Conservation (phyloP, 1,140 invertebrate genomes). For the Neodiprion fabricii region DNA sequence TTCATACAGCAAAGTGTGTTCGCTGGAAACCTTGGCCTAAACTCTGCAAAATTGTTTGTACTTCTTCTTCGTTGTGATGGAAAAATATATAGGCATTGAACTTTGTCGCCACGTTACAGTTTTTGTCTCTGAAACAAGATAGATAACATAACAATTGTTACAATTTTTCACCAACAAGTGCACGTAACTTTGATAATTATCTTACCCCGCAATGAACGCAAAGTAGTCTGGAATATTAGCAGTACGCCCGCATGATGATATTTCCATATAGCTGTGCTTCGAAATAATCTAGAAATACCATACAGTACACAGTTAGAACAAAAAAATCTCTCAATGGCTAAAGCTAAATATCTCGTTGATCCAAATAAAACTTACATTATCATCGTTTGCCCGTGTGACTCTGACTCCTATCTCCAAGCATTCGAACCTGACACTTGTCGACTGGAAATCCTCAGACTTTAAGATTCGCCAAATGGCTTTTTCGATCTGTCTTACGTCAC, state of each 20-base stretch:
- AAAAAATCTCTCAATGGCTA: conserved; percentile 13
- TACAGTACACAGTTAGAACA: not conserved
- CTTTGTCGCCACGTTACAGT: conserved; percentile 63
- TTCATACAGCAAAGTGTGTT: conserved; percentile 56
- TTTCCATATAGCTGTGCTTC: conserved; percentile 69
- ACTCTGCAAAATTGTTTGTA: conserved; percentile 58
- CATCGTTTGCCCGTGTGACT: conserved; percentile 50
- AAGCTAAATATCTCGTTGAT: conserved; percentile 6
- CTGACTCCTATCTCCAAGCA: conserved; percentile 63
- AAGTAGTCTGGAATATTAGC: conserved; percentile 65
- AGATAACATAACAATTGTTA: conserved; percentile 27
- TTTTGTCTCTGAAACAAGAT: conserved; percentile 62
- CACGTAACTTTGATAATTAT: conserved; percentile 14
- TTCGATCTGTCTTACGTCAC: conserved; percentile 66
- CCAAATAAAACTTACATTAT: conserved; percentile 40
- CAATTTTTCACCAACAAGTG: conserved; percentile 19
- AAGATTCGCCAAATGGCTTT: conserved; percentile 57
- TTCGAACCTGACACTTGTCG: conserved; percentile 58
- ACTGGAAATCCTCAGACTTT: conserved; percentile 39
- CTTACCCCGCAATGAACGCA: conserved; percentile 70
- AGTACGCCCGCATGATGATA: conserved; percentile 69
- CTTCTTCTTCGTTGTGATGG: conserved; percentile 56
- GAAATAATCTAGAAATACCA: conserved; percentile 52
- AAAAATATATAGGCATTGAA: conserved; percentile 67
- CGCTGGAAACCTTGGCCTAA: conserved; percentile 58